Conservation (phyloP, 2,113 vertebrate genomes). For the Myrmophylax atrothorax region DNA sequence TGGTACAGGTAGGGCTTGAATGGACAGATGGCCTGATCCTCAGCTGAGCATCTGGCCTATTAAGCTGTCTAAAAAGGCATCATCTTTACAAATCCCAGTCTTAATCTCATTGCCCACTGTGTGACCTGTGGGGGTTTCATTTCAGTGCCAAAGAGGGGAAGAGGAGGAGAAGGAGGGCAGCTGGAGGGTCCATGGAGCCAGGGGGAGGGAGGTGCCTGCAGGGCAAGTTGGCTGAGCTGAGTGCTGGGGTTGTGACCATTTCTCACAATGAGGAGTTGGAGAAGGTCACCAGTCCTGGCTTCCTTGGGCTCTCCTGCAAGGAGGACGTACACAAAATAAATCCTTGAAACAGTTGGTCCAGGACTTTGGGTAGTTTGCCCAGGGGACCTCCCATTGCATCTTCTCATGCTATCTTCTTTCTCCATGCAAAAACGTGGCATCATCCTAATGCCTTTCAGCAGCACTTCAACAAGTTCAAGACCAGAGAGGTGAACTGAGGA, state of each 20-base stretch:
- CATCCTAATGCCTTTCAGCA: background rate
- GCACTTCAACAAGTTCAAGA: background rate
- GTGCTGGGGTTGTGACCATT: background rate
- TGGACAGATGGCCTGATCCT: slow-evolving; percentile 50
- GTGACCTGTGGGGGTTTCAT: slow-evolving; percentile 21
- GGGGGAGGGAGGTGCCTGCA: background rate
- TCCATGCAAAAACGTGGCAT: rapidly evolving
- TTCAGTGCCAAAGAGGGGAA: background rate
- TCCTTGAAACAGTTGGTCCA: background rate
- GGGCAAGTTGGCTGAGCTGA: background rate
- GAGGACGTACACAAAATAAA: background rate
- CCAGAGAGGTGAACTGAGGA: background rate
- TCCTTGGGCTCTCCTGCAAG: background rate
- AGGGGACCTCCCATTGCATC: background rate
- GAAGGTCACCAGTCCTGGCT: background rate
- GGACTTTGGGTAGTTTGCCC: background rate
- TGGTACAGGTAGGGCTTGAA: slow-evolving; percentile 19
- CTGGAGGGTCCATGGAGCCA: background rate
- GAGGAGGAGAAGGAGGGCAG: background rate
- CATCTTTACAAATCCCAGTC: slow-evolving; percentile 42
- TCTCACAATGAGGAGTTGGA: background rate
- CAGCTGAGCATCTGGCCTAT: slow-evolving; percentile 51
- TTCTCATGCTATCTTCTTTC: background rate
- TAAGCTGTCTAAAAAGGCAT: slow-evolving; percentile 51
- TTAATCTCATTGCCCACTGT: slow-evolving; percentile 54